Evolutionary conservation across 2,797 vertebrate species (phyloP), one percentile per base, ranked within the genome.

Genomic region (Ptychobarbus kaznakovi): DNA sequence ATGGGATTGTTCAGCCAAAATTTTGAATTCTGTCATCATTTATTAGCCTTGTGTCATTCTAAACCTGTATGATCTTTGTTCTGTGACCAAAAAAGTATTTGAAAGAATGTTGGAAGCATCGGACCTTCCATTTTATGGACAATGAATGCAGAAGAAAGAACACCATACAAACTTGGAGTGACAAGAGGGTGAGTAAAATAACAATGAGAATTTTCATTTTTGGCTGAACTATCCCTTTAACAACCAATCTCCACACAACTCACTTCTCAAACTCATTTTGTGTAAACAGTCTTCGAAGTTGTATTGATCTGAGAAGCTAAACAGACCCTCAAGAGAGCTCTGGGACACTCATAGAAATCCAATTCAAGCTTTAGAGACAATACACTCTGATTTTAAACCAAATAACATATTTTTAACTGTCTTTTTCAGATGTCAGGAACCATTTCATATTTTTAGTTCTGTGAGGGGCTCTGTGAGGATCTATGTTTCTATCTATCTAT

Each of bases 271-370:
- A 49, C 25, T 63, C 22, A 65, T 75, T 75, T 56, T 83, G 42
- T 49, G n/a, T 35, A 63, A 63, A 73, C 56, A 12, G 25, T 61
- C 80, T 58, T 16, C 1, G 40, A 58, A 44, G 65, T 53, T 58
- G n/a, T 44, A 82, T 73, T 46, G 53, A 82, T 74, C 69, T 73
- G 25, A 35, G 69, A 46, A 53, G n/a, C 53, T 46, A 63, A 72
- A 63, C 40, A 74, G 25, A 61, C 42, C 44, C 53, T 74, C 53
- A 61, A 73, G 69, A 56, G 51, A 61, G 12, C 25, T 83, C 10
- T 35, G 81, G 56, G 18, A 38, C 53, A 35, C 25, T 82, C n/a
- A 25, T 16, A 53, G 32, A 69, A 38, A 68, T 68, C 68, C 78
- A 80, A 6, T 80, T 65, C 25, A 32, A 15, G 77, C 16, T 32